phyloP scores from a whole-genome alignment of 2,888 invertebrate genomes.

The Pyrochroa serraticornis region DNA sequence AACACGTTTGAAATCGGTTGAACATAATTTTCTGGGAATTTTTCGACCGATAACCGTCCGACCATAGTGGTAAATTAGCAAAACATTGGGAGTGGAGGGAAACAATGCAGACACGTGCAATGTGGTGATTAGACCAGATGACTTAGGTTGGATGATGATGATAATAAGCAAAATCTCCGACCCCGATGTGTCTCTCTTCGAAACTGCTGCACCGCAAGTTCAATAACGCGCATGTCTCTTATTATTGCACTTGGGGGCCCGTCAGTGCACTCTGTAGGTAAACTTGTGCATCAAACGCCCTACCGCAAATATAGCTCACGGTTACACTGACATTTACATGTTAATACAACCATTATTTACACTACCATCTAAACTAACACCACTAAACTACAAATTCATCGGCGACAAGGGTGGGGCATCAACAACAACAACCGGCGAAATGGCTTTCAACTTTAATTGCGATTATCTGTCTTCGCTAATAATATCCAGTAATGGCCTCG shows the following conservation, averaged over 20 bases:
- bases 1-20: too few species aligned
- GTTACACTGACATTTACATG: constrained; percentile 56
- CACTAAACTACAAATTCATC: constrained; percentile 9
- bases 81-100: too few species aligned
- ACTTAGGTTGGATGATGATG: neutral
- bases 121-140: neutral
- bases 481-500: too few species aligned
- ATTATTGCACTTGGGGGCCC: constrained; percentile 40
- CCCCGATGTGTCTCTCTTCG: constrained; percentile 19
- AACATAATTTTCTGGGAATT: too few species aligned
- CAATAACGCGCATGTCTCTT: constrained; percentile 61
- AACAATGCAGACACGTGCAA: too few species aligned
- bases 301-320: constrained; percentile 52
- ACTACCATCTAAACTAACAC: constrained; percentile 21
- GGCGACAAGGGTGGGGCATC: neutral
- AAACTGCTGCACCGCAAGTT: constrained; percentile 27
- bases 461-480: too few species aligned
- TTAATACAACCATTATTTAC: constrained; percentile 52
- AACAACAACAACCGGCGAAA: too few species aligned
- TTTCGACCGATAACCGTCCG: too few species aligned
- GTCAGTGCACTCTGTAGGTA: constrained; percentile 62
- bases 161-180: neutral
- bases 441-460: too few species aligned
- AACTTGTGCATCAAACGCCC: constrained; percentile 58
- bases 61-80: too few species aligned